These are phyloP conservation scores for Diabrotica undecimpunctata DNA, from an alignment of 1,140 invertebrate species.

Conservation along the genomic window DNA sequence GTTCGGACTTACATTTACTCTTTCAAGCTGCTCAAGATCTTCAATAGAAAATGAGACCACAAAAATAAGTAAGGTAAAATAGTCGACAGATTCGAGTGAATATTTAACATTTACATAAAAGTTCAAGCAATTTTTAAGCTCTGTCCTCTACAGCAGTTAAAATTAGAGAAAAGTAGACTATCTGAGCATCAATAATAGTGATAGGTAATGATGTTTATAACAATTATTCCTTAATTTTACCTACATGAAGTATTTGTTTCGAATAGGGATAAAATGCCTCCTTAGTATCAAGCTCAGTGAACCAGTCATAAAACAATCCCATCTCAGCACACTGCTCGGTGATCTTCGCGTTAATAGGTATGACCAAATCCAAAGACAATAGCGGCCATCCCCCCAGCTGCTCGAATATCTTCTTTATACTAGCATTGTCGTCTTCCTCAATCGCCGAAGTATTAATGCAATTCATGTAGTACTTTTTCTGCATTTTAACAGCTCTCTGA, in stretches of 20 bases:
- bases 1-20: too few species aligned
- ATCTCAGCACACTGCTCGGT: slow-evolving; percentile 59
- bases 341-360: slow-evolving; percentile 61
- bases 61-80: too few species aligned
- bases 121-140: too few species aligned
- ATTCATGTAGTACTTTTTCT: slow-evolving; percentile 68
- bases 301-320: slow-evolving; percentile 51
- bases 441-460: slow-evolving; percentile 69
- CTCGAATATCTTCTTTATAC: slow-evolving; percentile 55
- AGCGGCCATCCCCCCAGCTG: slow-evolving; percentile 75
- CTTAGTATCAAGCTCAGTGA: slow-evolving; percentile 31
- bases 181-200: too few species aligned
- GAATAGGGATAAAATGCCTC: neutral
- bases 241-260: neutral
- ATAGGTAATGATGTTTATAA: too few species aligned
- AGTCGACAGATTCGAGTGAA: too few species aligned
- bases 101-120: too few species aligned
- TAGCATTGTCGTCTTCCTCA: slow-evolving; percentile 21
- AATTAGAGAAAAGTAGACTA: too few species aligned
- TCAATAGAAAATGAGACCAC: too few species aligned
- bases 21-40: too few species aligned
- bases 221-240: neutral
- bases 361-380: slow-evolving; percentile 55
- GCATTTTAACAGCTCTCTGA: slow-evolving; percentile 40
- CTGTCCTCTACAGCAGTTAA: too few species aligned